Base-by-base conservation (phyloP, 1,140 invertebrate species). In the Philopotamus ludificatus region DNA sequence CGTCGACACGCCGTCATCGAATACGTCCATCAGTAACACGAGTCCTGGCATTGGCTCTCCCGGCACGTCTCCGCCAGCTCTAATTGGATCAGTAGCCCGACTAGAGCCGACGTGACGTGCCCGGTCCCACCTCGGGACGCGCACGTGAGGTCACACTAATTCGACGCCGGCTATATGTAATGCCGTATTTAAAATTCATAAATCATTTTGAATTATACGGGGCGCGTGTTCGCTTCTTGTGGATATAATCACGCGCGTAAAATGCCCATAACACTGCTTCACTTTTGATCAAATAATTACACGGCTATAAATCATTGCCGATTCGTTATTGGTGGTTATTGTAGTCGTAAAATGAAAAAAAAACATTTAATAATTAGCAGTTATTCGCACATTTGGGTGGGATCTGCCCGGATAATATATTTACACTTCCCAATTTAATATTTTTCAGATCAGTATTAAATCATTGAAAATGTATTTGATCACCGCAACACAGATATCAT, bases 71-170 rank as follows among this genome's bases (percentile, higher is more conserved):
- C 28, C 28, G 12, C 28, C 12, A 34, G n/a, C n/a, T n/a, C n/a
- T n/a, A n/a, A n/a, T n/a, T n/a, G n/a, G n/a, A n/a, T n/a, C n/a
- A n/a, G n/a, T n/a, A n/a, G n/a, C n/a, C n/a, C n/a, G n/a, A n/a
- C n/a, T n/a, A n/a, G n/a, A n/a, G n/a, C n/a, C n/a, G n/a, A n/a
- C n/a, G n/a, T n/a, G n/a, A 25, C 28, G 10, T 54, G 63, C 53
- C 58, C 51, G 58, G 42, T 26, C 23, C 16, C 47, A 44, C 10
- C 26, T n/a, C 45, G 2, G 12, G 1, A 49, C 42, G 22, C n/a
- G 16, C 44, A 67, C 65, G 65, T 63, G 65, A 67, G 65, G 49
- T 67, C 60, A 63, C n/a, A 23, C 51, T 63, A 67, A 67, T 67
- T 61, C 60, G 23, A 12, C 25, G 16, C 28, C n/a, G 65, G 42